Percentiles rank a stretch among this genome's conserved stretches.
Evolutionary conservation across 2,888 invertebrate genomes (phyloP).

Genomic region (Cryptus viduatorius): DNA sequence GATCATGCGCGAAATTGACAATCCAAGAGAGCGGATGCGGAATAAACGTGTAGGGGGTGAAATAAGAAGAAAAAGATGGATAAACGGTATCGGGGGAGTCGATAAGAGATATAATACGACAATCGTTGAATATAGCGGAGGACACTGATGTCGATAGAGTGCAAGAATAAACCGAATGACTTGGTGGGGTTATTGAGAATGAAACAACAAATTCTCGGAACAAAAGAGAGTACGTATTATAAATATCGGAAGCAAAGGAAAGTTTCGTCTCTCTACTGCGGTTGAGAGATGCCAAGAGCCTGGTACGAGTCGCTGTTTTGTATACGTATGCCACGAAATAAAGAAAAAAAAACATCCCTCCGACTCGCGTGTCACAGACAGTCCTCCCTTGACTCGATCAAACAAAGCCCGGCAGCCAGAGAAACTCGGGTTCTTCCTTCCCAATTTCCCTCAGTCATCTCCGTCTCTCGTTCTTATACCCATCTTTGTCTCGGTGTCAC

Average conservation of each 20-base stretch:
- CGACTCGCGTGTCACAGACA: conserved; percentile 60
- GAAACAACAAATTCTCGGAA: neutral
- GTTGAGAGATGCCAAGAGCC: conserved; percentile 24
- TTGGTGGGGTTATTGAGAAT: neutral
- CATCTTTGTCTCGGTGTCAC: conserved; percentile 42
- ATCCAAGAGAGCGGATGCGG: conserved; percentile 63
- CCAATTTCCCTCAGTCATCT: conserved; percentile 27
- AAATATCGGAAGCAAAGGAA: neutral
- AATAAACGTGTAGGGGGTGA: conserved; percentile 50
- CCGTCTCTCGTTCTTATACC: conserved; percentile 19
- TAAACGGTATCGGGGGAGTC: conserved; percentile 5
- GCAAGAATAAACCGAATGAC: neutral
- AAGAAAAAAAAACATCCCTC: conserved; percentile 43
- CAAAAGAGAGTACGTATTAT: neutral
- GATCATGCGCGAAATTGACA: conserved; percentile 69
- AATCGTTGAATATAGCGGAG: neutral
- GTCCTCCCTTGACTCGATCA: conserved; percentile 66
- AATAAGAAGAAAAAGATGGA: conserved; percentile 19
- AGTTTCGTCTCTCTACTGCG: conserved; percentile 7
- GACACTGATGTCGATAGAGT: neutral
- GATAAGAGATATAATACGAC: conserved; percentile 2
- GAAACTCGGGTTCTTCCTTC: conserved; percentile 42
- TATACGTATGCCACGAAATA: conserved; percentile 39
- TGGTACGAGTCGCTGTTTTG: neutral
- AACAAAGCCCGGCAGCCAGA: conserved; percentile 46